Evolutionary conservation across 2,113 vertebrate genomes (phyloP), one percentile per base, ranked within the genome.

Genomic region (Malurus cyaneus): DNA sequence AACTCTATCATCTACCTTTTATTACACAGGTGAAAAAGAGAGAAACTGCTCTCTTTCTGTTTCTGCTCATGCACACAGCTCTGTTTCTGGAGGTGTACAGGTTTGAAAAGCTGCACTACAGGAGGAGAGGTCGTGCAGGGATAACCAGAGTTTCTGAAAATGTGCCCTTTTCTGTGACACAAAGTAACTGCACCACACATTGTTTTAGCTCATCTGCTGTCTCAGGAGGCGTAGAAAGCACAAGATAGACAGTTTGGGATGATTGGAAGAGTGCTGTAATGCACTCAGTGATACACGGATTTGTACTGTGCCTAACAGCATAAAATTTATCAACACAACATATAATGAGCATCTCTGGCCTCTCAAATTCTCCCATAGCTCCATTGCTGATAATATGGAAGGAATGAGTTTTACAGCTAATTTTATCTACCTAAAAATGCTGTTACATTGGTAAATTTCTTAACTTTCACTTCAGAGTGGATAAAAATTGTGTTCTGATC

Each of bases 101-200:
- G 46, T 70, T 6, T 78, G 59, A 49, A 69, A 92, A 42, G 18
- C 39, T 73, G 46, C 32, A 11, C 62, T 70, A 36, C 26, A 46
- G 50, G 65, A 56, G 67, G 36, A 89, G 36, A 66, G 70, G 79
- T 86, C 1, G 0, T 31, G 9, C 59, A 11, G 50, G 86, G 64
- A 65, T 46, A 82, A 73, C 26, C 39, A 36, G 64, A 53, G 42
- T 24, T 83, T 72, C 54, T 67, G 83, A 41, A 50, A 61, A 12
- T 23, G 10, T 24, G 42, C 8, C 46, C n/a, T 52, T 82, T 80
- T 15, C 71, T 65, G 23, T 11, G 54, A 32, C 69, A 66, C 73
- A 46, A 56, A 89, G 29, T 4, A 41, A 42, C 14, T 31, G 18
- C 32, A 77, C 52, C 59, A 53, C 0, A 0, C 46, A 44, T 17